A percentile compares a stretch with the other conserved stretches of the same genome.
Evolutionary conservation across 2,888 invertebrate species (phyloP).

Genomic region (Thysanoteuthis rhombus): DNA sequence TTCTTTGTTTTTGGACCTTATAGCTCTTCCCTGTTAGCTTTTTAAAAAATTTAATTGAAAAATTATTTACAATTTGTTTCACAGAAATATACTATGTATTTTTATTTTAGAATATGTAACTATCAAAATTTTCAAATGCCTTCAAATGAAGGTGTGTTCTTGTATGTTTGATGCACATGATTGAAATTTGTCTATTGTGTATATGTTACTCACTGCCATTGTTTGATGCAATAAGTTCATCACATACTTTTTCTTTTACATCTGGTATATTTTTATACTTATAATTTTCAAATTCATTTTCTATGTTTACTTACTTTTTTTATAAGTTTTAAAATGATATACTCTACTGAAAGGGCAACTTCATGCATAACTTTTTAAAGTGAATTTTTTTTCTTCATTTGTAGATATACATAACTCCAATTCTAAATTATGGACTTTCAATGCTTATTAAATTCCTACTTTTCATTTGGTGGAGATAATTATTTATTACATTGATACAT

Average conservation of each 20-base stretch:
- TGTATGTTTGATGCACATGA: background rate
- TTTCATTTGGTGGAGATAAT: background rate
- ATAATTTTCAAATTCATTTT: constrained; percentile 72
- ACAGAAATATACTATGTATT: background rate
- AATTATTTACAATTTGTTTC: background rate
- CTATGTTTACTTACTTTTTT: constrained; percentile 70
- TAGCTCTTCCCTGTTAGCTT: background rate
- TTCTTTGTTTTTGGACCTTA: background rate
- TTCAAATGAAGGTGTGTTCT: background rate
- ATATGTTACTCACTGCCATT: background rate
- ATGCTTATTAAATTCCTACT: background rate
- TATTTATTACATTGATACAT: background rate
- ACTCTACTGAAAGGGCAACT: background rate
- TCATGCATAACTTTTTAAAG: background rate
- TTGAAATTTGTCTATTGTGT: background rate
- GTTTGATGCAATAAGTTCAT: background rate
- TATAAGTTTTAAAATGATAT: background rate
- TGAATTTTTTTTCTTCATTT: background rate
- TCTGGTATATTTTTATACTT: constrained; percentile 50
- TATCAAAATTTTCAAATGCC: background rate
- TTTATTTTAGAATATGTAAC: background rate
- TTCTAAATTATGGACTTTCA: background rate
- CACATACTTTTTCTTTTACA: background rate
- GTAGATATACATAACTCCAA: background rate
- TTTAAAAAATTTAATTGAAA: background rate